Evolutionary conservation across 2,113 vertebrate genomes (phyloP), one percentile per base, ranked within the genome.

Genomic region (Puffinus mauretanicus): DNA sequence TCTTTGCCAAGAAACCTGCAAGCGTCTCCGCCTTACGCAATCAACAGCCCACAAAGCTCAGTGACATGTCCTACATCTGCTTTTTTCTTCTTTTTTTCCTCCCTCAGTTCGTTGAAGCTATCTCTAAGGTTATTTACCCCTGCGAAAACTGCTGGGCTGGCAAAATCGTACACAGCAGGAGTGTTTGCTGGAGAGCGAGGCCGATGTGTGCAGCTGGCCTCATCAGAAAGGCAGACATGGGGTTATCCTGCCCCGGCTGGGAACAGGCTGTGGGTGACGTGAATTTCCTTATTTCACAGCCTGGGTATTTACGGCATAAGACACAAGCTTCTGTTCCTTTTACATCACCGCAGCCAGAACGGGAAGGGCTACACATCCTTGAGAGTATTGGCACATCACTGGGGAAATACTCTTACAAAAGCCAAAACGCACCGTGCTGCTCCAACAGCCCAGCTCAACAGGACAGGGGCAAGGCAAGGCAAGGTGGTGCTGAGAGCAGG

Each of bases 1-100:
- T 38, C 80, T 42, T 13, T 38, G 22, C 57, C 34, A 27, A 46
- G 80, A 60, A 58, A 66, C 32, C 51, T 17, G 25, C 61, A 13
- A 46, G 26, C 9, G 0, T 5, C 36, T 79, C 62, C 0, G 1
- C 57, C 42, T 67, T 47, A 32, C 0, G 9, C 62, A 65, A 44
- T 20, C 17, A 13, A 27, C 29, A 55, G 40, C 67, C 36, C 26
- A 4, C 6, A 40, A 46, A 38, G 40, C 65, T 46, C 83, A 69
- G 76, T 0, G 0, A 16, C 26, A 20, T 1, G 22, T n/a, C 78
- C 75, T 42, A 24, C 49, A 38, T 16, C 60, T 30, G 55, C 71
- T 86, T 44, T 29, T 6, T 24, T 42, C 25, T 27, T 42, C 38
- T 47, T 65, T 46, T 15, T 12, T 13, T 25, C 19, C 16, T 15